These are phyloP conservation scores for Calonectris borealis DNA, from an alignment of 2,113 vertebrate genomes.

Conservation along the genomic window DNA sequence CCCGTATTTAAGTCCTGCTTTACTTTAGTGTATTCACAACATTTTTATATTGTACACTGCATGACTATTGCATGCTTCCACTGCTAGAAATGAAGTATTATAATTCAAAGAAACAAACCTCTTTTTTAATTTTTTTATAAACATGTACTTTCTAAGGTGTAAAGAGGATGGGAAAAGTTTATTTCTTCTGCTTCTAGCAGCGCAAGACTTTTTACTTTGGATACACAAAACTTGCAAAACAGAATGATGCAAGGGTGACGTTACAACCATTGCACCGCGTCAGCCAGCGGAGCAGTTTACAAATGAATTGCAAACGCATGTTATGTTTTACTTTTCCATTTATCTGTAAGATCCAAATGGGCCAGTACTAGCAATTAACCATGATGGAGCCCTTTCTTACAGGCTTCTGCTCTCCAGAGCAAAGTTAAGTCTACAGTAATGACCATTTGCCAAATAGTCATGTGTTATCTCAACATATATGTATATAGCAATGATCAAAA, in stretches of 20 bases:
- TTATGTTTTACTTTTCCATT: background rate
- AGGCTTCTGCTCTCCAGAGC: background rate
- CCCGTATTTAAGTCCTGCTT: background rate
- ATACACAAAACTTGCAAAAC: background rate
- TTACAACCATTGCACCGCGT: background rate
- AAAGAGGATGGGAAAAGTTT: background rate
- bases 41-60: accelerated
- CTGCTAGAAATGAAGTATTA: background rate
- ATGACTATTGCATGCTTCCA: background rate
- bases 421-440: background rate
- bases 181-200: background rate
- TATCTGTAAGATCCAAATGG: background rate
- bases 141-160: background rate
- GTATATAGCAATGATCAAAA: background rate
- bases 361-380: background rate
- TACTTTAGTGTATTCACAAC: background rate
- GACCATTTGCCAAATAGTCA: background rate
- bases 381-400: background rate
- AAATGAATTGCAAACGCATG: background rate
- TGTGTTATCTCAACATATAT: background rate
- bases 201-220: background rate
- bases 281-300: background rate
- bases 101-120: background rate
- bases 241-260: background rate
- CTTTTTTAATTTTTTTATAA: background rate